phyloP scores from a whole-genome alignment of 2,797 vertebrate species.

The Lindbergichthys nudifrons region DNA sequence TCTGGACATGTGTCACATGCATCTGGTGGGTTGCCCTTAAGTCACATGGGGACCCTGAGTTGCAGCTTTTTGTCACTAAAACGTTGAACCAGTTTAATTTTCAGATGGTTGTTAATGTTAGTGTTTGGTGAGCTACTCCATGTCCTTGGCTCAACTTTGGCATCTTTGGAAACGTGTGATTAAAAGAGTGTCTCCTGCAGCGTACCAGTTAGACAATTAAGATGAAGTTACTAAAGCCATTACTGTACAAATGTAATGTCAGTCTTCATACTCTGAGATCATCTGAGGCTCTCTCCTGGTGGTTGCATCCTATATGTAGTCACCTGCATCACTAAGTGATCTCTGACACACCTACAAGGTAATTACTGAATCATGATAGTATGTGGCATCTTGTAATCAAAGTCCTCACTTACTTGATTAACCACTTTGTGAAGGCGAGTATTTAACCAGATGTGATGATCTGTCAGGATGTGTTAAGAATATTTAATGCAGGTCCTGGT shows the following conservation, averaged over 20 bases:
- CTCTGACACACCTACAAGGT: constrained; percentile 15
- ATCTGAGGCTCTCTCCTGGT: not conserved
- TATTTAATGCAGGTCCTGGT: not conserved
- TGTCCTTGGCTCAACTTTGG: not conserved
- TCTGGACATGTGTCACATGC: not conserved
- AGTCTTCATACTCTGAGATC: not conserved
- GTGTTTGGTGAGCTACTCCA: not conserved
- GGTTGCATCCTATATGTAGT: constrained; percentile 26
- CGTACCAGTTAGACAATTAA: not conserved
- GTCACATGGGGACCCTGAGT: not conserved
- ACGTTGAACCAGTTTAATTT: not conserved
- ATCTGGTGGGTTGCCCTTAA: not conserved
- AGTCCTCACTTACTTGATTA: constrained; percentile 24
- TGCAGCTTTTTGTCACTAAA: no score
- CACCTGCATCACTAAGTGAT: constrained; percentile 20
- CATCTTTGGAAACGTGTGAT: not conserved
- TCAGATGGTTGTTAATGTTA: not conserved
- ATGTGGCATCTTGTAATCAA: not conserved
- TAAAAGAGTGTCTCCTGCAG: not conserved
- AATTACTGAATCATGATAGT: constrained; percentile 21
- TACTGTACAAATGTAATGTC: not conserved
- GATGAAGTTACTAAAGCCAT: not conserved
- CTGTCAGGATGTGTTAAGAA: constrained; percentile 10
- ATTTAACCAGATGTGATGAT: constrained; percentile 7
- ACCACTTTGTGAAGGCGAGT: not conserved